A percentile compares a stretch with the other conserved stretches of the same genome.
Conservation (phyloP, 2,888 invertebrate genomes). For the Catocala fraxini region DNA sequence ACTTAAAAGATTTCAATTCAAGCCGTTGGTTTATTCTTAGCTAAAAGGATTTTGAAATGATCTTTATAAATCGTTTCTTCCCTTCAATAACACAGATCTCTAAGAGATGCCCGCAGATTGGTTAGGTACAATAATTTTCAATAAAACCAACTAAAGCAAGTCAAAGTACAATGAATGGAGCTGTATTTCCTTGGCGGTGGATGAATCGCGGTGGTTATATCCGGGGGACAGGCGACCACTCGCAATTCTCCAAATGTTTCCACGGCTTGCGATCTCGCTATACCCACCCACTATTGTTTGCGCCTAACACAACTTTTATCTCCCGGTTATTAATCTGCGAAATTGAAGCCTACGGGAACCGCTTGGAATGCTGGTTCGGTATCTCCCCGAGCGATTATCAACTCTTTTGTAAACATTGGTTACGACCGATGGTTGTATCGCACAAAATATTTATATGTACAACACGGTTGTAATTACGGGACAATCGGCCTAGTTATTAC, state of each 20-base stretch:
- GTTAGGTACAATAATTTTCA: conserved; percentile 40
- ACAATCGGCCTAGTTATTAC: conserved; percentile 74
- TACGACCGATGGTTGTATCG: conserved; percentile 24
- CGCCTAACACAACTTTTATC: conserved; percentile 60
- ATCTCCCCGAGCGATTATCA: conserved; percentile 46
- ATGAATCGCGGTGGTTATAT: conserved; percentile 50
- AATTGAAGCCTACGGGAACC: conserved; percentile 59
- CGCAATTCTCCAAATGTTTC: conserved; percentile 58
- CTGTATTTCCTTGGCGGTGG: conserved; percentile 50
- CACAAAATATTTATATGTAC: conserved; percentile 42
- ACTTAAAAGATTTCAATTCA: background rate
- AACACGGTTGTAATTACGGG: conserved; percentile 63
- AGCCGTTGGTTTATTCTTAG: background rate
- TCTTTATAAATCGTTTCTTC: conserved; percentile 25
- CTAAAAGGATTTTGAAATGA: conserved; percentile 22
- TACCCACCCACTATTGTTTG: conserved; percentile 63
- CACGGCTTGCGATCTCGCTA: conserved; percentile 48
- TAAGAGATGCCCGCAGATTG: conserved; percentile 15
- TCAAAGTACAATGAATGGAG: conserved; percentile 46
- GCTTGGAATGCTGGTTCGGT: conserved; percentile 44
- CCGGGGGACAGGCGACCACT: conserved; percentile 39
- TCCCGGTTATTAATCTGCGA: conserved; percentile 64
- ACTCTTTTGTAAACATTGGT: conserved; percentile 34
- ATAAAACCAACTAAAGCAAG: conserved; percentile 35
- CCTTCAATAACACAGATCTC: conserved; percentile 15